Evolutionary conservation across 2,113 vertebrate species (phyloP).

Genomic region (Cynopterus brachyotis): DNA sequence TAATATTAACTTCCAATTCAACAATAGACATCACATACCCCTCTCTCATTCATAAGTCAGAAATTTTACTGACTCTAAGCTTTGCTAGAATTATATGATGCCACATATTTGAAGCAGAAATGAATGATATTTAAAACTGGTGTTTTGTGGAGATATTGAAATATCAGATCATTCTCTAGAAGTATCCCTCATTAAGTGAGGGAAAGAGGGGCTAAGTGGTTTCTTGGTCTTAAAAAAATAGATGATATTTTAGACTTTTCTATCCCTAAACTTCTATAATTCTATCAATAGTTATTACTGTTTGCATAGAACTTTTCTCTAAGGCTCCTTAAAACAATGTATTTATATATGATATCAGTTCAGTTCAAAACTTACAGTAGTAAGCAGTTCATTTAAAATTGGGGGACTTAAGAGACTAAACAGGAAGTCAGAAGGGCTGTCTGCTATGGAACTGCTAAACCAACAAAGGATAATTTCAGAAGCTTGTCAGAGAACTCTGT

Average conservation of each 20-base stretch:
- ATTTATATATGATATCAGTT: constrained; percentile 63
- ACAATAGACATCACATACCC: background rate
- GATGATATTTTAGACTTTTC: constrained; percentile 41
- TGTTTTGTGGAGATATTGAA: background rate
- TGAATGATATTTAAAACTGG: constrained; percentile 4
- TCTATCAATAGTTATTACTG: constrained; percentile 58
- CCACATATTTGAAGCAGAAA: constrained; percentile 12
- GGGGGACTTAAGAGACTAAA: constrained; percentile 52
- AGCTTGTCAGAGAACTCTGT: constrained; percentile 54
- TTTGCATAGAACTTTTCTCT: constrained; percentile 68
- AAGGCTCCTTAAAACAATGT: constrained; percentile 63
- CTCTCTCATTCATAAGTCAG: background rate
- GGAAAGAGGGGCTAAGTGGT: background rate
- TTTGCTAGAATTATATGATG: background rate
- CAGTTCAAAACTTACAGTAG: constrained; percentile 48
- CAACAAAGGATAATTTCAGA: constrained; percentile 70
- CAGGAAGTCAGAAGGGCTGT: constrained; percentile 51
- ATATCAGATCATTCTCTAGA: constrained; percentile 14
- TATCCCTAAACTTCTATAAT: constrained; percentile 22
- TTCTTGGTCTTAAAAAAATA: constrained; percentile 27
- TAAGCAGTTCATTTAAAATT: constrained; percentile 71
- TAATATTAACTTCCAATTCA: constrained; percentile 2
- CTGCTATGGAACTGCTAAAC: constrained; percentile 61
- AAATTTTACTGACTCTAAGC: constrained; percentile 2
- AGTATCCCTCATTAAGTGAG: background rate